Evolutionary conservation across 2,797 vertebrate species (phyloP).

Genomic region (Crax fasciolata): DNA sequence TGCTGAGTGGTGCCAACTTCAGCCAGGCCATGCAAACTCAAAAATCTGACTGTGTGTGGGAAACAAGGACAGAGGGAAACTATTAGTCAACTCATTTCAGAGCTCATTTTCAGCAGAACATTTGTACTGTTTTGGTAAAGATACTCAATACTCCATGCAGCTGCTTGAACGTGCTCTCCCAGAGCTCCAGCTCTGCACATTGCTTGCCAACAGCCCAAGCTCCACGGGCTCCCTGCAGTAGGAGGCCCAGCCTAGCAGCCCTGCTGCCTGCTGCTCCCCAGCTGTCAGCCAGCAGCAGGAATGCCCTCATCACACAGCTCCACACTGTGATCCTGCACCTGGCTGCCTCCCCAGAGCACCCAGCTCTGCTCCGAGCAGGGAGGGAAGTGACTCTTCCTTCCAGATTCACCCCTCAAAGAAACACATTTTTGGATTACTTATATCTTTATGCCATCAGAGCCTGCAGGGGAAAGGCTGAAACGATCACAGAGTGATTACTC

Average conservation of each 20-base stretch:
- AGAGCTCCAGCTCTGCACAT: not conserved
- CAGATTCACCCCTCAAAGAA: not conserved
- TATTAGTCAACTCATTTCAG: conserved; percentile 40
- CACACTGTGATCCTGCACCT: not conserved
- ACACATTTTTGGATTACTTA: not conserved
- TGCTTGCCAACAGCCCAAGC: not conserved
- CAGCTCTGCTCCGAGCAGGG: accelerated
- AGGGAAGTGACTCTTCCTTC: not conserved
- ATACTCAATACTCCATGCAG: conserved; percentile 19
- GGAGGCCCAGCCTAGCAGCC: not conserved
- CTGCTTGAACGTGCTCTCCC: not conserved
- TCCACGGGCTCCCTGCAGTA: not conserved
- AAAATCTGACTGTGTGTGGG: not conserved
- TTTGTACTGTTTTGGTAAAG: conserved; percentile 23
- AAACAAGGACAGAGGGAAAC: not conserved
- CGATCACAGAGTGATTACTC: not conserved
- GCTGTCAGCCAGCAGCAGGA: conserved; percentile 22
- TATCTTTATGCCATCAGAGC: not conserved
- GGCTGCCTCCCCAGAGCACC: not conserved
- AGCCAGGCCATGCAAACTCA: not conserved
- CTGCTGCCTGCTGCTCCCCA: not conserved
- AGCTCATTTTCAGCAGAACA: conserved; percentile 50
- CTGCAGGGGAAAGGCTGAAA: not conserved
- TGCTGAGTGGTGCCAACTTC: not conserved
- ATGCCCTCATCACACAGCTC: not conserved